phyloP scores from a whole-genome alignment of 1,140 invertebrate genomes.

The Stegodyphus dumicola region DNA sequence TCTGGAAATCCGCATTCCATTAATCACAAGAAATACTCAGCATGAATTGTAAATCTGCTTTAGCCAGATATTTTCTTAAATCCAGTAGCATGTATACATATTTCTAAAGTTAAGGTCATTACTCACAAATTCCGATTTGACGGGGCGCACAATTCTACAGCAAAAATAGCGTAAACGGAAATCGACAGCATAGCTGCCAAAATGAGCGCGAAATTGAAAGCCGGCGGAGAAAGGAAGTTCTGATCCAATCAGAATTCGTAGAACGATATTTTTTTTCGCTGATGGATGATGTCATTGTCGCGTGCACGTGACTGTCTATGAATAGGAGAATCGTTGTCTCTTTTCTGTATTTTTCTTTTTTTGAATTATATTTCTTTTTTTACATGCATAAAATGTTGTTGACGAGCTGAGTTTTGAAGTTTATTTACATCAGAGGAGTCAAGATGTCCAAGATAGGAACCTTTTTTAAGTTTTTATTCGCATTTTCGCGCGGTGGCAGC shows the following conservation, averaged over 20 bases:
- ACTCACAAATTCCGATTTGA: no score
- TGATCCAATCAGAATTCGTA: conserved; percentile 17
- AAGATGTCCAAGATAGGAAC: conserved; percentile 12
- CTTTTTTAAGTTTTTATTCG: conserved; percentile 9
- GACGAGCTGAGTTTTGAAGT: conserved; percentile 4
- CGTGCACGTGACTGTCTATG: neutral
- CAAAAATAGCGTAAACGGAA: no score
- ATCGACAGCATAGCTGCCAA: no score
- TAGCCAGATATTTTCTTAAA: no score
- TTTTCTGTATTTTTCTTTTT: neutral
- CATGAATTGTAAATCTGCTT: no score
- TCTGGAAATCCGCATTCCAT: no score
- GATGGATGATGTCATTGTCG: conserved; percentile 29
- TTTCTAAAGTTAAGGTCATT: no score
- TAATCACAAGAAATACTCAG: no score
- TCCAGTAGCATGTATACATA: no score
- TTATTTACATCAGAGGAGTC: conserved; percentile 18
- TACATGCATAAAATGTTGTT: neutral
- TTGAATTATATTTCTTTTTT: neutral
- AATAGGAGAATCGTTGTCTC: conserved; percentile 12
- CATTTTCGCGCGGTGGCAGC: neutral
- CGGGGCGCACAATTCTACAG: no score
- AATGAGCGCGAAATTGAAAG: no score
- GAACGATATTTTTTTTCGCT: neutral
- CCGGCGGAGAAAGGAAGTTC: neutral